A percentile compares a stretch with the other conserved stretches of the same genome.
These are phyloP conservation scores for Epinephelus malabaricus DNA, from an alignment of 2,797 vertebrate species.

Conservation along the genomic window DNA sequence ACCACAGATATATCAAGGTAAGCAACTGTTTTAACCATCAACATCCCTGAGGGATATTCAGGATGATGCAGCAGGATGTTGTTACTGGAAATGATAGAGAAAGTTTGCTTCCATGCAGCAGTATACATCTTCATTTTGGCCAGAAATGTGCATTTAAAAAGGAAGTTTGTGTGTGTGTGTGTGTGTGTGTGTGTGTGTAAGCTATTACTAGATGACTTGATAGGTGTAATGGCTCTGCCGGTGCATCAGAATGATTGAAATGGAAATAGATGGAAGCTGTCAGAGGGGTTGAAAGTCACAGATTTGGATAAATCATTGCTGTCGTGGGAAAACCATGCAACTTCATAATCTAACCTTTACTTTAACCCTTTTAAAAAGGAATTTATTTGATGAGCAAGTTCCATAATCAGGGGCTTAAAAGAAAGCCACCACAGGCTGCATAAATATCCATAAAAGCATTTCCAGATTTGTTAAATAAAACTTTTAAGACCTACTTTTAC, in stretches of 20 bases:
- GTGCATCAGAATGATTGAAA: slow-evolving; percentile 66
- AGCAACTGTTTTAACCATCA: not conserved
- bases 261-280: slow-evolving; percentile 63
- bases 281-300: slow-evolving; percentile 57
- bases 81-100: not conserved
- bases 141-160: slow-evolving; percentile 14
- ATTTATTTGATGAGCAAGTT: slow-evolving; percentile 23
- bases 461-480: not conserved
- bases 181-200: slow-evolving; percentile 12
- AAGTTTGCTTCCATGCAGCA: slow-evolving; percentile 14
- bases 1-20: not conserved
- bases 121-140: slow-evolving; percentile 24
- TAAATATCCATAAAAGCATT: slow-evolving; percentile 45
- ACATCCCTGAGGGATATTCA: not conserved
- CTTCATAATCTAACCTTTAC: slow-evolving; percentile 47
- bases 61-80: not conserved
- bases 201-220: slow-evolving; percentile 60
- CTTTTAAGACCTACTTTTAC: slow-evolving; percentile 12
- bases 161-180: not conserved
- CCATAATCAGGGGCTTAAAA: slow-evolving; percentile 39
- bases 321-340: not conserved
- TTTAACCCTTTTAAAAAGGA: slow-evolving; percentile 32
- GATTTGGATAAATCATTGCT: slow-evolving; percentile 52
- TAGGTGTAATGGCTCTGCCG: slow-evolving; percentile 59
- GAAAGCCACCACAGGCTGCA: slow-evolving; percentile 41